Evolutionary conservation across 2,888 invertebrate species (phyloP), one percentile per base, ranked within the genome.

Genomic region (Blera fallax): DNA sequence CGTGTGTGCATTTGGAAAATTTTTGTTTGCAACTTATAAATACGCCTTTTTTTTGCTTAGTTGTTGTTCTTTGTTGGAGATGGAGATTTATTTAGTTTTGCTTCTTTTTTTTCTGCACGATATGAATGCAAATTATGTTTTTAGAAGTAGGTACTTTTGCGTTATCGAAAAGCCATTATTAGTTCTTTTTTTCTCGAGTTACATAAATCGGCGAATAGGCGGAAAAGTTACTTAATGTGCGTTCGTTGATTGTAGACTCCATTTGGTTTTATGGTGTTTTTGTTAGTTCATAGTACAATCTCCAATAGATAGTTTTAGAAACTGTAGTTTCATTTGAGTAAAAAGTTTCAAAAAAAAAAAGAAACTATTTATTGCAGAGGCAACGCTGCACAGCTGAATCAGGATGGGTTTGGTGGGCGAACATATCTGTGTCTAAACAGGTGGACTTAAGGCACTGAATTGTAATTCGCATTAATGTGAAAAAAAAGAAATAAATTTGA

Each of bases 91-190:
- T 54, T 69, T 21, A 37, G 24, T 37, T 29, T 52, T 65, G 40
- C 58, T 56, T 45, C 37, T 52, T 65, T 48, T 60, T 69, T 70
- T 64, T 48, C n/a, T 58, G 72, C 45, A 40, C 45, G 64, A 73
- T 83, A 67, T 52, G 78, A 79, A 78, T 11, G 48, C 14, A 70
- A 64, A 64, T 74, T 74, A 74, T 64, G 69, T 64, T 69, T 74
- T 48, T 48, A 58, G 32, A 18, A 74, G 52, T 29, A 69, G 32
- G 67, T 69, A 74, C 43, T 67, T 69, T 81, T 56, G 16, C 62
- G 62, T 60, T 81, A 81, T 81, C 80, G 80, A 80, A 80, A 84
- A 80, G 34, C 69, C 54, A 69, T 79, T 84, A 84, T 74, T 80
- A 56, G 62, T 29, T 56, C 50, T 67, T 74, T 69, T 48, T 60